Percentiles rank a stretch among this genome's conserved stretches.
Evolutionary conservation across 2,888 invertebrate species (phyloP).

Genomic region (Mactromeris polynyma): DNA sequence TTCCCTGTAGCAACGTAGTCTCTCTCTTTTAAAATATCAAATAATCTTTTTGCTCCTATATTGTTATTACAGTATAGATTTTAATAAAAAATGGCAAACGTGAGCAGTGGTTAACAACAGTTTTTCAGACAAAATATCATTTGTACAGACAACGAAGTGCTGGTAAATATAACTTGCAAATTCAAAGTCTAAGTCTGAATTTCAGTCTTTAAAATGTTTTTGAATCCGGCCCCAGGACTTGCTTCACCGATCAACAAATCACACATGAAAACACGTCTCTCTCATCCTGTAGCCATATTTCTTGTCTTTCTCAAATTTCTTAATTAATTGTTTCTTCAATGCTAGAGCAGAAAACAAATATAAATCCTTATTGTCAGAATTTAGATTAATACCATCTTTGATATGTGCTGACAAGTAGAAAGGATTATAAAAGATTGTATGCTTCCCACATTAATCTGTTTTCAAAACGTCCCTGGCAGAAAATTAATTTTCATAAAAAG

Average conservation of each 20-base stretch:
- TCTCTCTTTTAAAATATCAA: too few species aligned
- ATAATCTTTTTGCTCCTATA: too few species aligned
- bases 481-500: constrained; percentile 63
- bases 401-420: constrained; percentile 42
- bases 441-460: constrained; percentile 2
- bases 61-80: too few species aligned
- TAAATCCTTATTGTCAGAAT: constrained; percentile 41
- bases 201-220: too few species aligned
- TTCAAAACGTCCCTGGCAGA: constrained; percentile 24
- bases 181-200: too few species aligned
- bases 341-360: neutral
- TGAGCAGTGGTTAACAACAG: too few species aligned
- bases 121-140: too few species aligned
- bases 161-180: too few species aligned
- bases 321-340: constrained; percentile 12
- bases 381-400: constrained; percentile 32
- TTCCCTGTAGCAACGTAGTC: too few species aligned
- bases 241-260: neutral
- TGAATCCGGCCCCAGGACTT: neutral
- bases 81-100: too few species aligned
- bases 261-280: neutral
- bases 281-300: neutral
- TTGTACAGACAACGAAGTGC: too few species aligned
- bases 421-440: constrained; percentile 36
- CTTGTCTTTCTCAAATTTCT: neutral